These are phyloP conservation scores for Ammodytes marinus DNA, from an alignment of 2,113 vertebrate genomes.

Conservation along the genomic window DNA sequence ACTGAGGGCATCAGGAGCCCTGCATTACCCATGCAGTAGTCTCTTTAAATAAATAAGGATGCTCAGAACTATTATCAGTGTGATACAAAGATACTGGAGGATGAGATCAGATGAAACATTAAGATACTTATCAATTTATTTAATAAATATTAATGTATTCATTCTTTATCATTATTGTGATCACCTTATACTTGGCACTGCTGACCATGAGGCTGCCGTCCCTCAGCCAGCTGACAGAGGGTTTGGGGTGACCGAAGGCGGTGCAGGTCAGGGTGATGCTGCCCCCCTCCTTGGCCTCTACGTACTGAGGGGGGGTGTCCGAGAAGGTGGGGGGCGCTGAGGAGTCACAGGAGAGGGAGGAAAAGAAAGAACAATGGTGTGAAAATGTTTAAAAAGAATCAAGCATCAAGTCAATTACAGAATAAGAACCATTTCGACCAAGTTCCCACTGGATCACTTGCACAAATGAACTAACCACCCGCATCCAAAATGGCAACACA, in stretches of 20 bases:
- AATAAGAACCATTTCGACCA: conserved; percentile 1
- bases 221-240: conserved; percentile 95
- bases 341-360: conserved; percentile 12
- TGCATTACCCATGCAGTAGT: background rate
- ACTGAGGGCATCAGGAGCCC: background rate
- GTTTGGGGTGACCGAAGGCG: conserved; percentile 97
- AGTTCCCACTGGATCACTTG: background rate
- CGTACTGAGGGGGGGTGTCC: conserved; percentile 96
- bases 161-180: no score
- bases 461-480: background rate
- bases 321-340: conserved; percentile 97
- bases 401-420: background rate
- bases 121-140: no score
- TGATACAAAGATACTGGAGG: background rate
- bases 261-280: conserved; percentile 95
- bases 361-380: conserved; percentile 3
- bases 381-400: background rate
- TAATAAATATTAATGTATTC: no score
- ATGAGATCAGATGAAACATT: background rate
- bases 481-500: background rate
- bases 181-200: conserved; percentile 93
- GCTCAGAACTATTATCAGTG: background rate
- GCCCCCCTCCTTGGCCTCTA: conserved; percentile 95
- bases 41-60: background rate
- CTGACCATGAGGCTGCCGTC: conserved; percentile 90